Evolutionary conservation across 2,113 vertebrate genomes (phyloP).

Genomic region (Stigmatopora argus): DNA sequence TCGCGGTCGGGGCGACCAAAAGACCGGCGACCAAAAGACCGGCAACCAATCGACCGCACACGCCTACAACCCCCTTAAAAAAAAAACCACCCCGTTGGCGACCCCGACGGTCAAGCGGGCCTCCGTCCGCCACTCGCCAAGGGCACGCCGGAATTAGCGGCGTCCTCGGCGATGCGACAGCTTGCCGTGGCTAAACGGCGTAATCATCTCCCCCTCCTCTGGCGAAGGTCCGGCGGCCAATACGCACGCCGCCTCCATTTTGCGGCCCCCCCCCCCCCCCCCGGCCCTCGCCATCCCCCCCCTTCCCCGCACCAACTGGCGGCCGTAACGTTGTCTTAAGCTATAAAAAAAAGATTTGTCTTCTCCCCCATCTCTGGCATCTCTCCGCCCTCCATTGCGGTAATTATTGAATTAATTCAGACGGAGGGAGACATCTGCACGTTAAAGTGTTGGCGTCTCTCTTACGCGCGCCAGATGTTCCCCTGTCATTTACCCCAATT

Average conservation of each 20-base stretch:
- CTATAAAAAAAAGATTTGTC: constrained; percentile 64
- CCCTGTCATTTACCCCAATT: constrained; percentile 72
- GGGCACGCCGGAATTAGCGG: constrained; percentile 70
- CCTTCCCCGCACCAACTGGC: constrained; percentile 66
- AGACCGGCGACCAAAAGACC: no score
- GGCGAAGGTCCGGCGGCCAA: constrained; percentile 45
- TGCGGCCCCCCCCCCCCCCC: no score
- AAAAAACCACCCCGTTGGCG: no score
- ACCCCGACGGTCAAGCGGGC: constrained; percentile 57
- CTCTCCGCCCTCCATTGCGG: constrained; percentile 67
- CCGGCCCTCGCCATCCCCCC: no score
- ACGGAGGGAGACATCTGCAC: constrained; percentile 75
- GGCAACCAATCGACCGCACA: no score
- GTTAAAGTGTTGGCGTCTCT: constrained; percentile 73
- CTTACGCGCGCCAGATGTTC: constrained; percentile 74
- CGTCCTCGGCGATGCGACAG: constrained; percentile 71
- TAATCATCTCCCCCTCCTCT: constrained; percentile 69
- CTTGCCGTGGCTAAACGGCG: constrained; percentile 74
- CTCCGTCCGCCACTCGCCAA: constrained; percentile 65
- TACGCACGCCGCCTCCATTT: constrained; percentile 24
- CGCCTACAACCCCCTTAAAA: background rate
- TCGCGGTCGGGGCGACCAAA: no score
- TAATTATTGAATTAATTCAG: constrained; percentile 78
- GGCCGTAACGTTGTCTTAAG: constrained; percentile 76
- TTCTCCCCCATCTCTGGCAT: background rate